Conservation (phyloP, 2,113 vertebrate genomes). For the Leucopsar rothschildi region DNA sequence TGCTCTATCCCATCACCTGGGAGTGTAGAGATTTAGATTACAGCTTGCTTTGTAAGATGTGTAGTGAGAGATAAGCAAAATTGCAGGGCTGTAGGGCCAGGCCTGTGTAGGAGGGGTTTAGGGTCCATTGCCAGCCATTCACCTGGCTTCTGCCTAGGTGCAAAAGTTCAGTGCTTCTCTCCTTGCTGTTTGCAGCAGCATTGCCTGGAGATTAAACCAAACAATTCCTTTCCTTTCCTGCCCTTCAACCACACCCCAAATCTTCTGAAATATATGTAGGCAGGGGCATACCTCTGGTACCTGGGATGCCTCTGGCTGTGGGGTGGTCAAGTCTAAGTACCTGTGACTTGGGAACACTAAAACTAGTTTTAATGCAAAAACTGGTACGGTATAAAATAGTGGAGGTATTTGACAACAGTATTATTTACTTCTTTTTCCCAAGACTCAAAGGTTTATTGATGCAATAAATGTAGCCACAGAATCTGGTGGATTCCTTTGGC, state of each 20-base stretch:
- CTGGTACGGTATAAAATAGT: not conserved
- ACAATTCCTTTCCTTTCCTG: not conserved
- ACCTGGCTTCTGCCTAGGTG: not conserved
- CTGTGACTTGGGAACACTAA: not conserved
- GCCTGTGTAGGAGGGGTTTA: not conserved
- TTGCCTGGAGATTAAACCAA: not conserved
- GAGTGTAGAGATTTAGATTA: not conserved
- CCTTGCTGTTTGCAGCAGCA: not conserved
- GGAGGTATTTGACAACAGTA: accelerated
- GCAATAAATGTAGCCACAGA: not conserved
- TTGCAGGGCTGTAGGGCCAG: not conserved
- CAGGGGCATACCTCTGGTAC: not conserved
- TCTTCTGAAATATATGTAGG: not conserved
- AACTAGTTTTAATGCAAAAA: not conserved
- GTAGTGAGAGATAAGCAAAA: not conserved
- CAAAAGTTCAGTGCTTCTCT: not conserved
- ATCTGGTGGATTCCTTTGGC: not conserved
- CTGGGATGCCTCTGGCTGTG: accelerated
- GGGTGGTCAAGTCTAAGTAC: not conserved
- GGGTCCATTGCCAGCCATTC: not conserved
- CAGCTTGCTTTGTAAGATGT: not conserved
- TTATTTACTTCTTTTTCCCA: not conserved
- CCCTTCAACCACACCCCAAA: not conserved
- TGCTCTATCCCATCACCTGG: not conserved
- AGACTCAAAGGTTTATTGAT: not conserved